Evolutionary conservation across 2,797 vertebrate genomes (phyloP).

Genomic region (Australoheros facetus): DNA sequence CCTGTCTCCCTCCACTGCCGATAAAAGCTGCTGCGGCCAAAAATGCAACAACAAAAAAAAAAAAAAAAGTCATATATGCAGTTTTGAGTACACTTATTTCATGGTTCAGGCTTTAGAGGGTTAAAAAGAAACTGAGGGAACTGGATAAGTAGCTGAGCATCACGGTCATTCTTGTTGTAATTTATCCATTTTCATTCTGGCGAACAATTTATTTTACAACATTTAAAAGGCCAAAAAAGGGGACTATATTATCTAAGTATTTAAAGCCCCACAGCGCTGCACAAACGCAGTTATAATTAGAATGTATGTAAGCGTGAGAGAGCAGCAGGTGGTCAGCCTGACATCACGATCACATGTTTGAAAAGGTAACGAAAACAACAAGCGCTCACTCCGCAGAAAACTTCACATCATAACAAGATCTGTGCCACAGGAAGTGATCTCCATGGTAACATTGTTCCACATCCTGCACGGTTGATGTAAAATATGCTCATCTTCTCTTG

Average conservation of each 20-base stretch:
- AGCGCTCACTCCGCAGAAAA: constrained; percentile 21
- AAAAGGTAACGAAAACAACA: constrained; percentile 12
- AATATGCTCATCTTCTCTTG: background rate
- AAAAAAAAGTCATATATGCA: too few relatives aligned
- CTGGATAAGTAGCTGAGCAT: too few relatives aligned
- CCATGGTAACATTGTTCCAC: constrained; percentile 64
- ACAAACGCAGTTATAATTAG: background rate
- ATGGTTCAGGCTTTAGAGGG: too few relatives aligned
- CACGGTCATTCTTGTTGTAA: background rate
- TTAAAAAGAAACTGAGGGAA: too few relatives aligned
- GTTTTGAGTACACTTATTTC: too few relatives aligned
- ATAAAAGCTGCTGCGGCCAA: too few relatives aligned
- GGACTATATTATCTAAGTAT: background rate
- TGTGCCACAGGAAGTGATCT: constrained; percentile 69
- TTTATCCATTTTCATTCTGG: background rate
- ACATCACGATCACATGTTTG: constrained; percentile 45
- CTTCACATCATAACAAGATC: constrained; percentile 18
- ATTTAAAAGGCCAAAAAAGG: background rate
- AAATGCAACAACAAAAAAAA: too few relatives aligned
- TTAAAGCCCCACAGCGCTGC: background rate
- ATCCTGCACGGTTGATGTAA: constrained; percentile 64
- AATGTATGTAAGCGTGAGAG: constrained; percentile 18
- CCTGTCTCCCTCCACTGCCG: too few relatives aligned
- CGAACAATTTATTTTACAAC: background rate
- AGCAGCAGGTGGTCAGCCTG: constrained; percentile 66